Base-by-base conservation (phyloP, 2,113 vertebrate species). In the Tenrec ecaudatus region DNA sequence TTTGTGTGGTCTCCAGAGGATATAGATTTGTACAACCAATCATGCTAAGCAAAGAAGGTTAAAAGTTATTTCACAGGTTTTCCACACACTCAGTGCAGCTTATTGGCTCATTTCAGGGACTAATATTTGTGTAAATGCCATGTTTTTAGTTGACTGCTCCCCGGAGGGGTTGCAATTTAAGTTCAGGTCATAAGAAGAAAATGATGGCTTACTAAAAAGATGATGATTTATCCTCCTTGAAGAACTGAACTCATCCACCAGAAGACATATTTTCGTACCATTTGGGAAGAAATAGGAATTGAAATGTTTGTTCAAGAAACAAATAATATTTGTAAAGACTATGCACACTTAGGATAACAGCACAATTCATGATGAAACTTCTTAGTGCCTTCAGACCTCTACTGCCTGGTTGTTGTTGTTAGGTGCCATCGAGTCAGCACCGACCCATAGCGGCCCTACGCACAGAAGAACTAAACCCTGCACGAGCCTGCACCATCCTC, bases 121-220 rank as follows among this genome's bases (percentile, higher is more conserved):
- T 36, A 73, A 86, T 79, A 95, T 95, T 90, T 93, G 71, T 95
- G 90, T 82, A 95, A 96, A 96, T 95, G 93, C 33, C 80, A 86
- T 43, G 76, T 75, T 89, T 90, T 94, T 94, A 95, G 93, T 31
- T 81, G 92, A 95, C 71, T 88, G 38, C 7, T 93, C 53, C 43
- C 80, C 29, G 81, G 40, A 92, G 66, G 29, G 2, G 1, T 17
- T 93, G 83, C 43, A 80, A 81, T 90, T 58, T 92, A 93, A 95
- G 78, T 77, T 92, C 94, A 96, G 57, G 69, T 83, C 80, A 84
- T 79, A 82, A 68, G 23, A 91, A 93, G 22, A 94, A 91, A 94
- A 86, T 85, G 23, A 90, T 53, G 22, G 71, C 36, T 90, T 92
- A 92, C 36, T 68, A 60, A 19, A 40, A 40, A 79, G 22, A 23